Evolutionary conservation across 2,797 vertebrate species (phyloP), one percentile per base, ranked within the genome.

Genomic region (Brachyalestes nurse): DNA sequence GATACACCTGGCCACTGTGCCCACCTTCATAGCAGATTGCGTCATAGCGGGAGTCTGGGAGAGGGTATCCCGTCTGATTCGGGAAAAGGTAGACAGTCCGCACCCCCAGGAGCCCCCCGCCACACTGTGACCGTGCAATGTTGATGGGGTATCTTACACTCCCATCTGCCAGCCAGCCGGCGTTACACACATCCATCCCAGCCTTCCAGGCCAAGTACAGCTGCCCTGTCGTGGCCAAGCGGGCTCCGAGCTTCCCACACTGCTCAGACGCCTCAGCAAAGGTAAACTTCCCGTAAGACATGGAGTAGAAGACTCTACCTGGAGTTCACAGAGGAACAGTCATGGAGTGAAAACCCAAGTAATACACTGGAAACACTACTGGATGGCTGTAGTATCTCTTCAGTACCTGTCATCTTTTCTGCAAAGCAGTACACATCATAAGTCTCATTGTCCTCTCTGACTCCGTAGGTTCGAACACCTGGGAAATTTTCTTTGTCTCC

Each of bases 351-450:
- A 84, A 75, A 72, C 6, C 21, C 4, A 51, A 13, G 19, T 28
- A 72, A 75, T 57, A 16, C 0, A 1, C 38, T 38, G 47, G 60
- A n/a, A 53, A n/a, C 6, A 23, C 16, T 61, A 16, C 70, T 57
- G 12, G 71, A 14, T 55, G 60, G 19, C n/a, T 17, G 38, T 61
- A 61, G 10, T 12, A 71, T 75, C 9, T 9, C 19, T 65, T 75
- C 8, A 21, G 9, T 94, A 99, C 97, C 98, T 94, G 96, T 89
- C 94, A 98, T 96, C 87, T 98, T 96, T 85, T 98, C 95, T n/a
- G 96, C 96, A 61, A 97, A 99, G 84, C 98, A 99, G 91, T 99
- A 99, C 73, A 98, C 97, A 0, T 99, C 98, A 0, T 98, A 99
- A 21, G 97, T 99, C 92, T 99, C 97, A 2, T 97, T 96, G 85